Evolutionary conservation across 2,113 vertebrate genomes (phyloP).

Genomic region (Brienomyrus longianalis): DNA sequence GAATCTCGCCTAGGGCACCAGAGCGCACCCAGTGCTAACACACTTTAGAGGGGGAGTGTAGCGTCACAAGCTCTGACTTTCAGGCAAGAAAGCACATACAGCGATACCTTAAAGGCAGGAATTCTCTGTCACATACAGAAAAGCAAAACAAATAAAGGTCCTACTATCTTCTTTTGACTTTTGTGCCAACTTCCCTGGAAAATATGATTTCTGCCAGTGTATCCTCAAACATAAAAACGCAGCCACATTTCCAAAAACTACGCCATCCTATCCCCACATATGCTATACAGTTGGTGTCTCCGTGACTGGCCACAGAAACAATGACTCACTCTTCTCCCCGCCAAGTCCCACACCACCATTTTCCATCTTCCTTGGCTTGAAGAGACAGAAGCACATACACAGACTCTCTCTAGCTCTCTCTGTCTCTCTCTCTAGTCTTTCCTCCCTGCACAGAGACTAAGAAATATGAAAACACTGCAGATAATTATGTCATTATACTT

Average conservation of each 20-base stretch:
- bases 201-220: neutral
- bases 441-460: neutral
- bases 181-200: neutral
- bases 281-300: conserved; percentile 42
- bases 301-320: conserved; percentile 56
- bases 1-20: neutral
- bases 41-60: neutral
- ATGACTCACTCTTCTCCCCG: conserved; percentile 56
- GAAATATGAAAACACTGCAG: neutral
- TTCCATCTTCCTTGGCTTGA: conserved; percentile 44
- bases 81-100: neutral
- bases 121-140: neutral
- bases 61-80: neutral
- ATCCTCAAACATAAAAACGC: neutral
- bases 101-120: neutral
- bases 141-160: neutral
- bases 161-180: neutral
- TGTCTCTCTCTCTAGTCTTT: neutral
- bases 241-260: neutral
- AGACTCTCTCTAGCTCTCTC: neutral
- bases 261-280: conserved; percentile 16
- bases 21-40: neutral
- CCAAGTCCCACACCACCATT: conserved; percentile 60
- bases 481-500: neutral
- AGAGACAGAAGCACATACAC: conserved; percentile 4